A percentile compares a stretch with the other conserved stretches of the same genome.
Conservation (phyloP, 1,140 invertebrate genomes). For the Reticulitermes speratus region DNA sequence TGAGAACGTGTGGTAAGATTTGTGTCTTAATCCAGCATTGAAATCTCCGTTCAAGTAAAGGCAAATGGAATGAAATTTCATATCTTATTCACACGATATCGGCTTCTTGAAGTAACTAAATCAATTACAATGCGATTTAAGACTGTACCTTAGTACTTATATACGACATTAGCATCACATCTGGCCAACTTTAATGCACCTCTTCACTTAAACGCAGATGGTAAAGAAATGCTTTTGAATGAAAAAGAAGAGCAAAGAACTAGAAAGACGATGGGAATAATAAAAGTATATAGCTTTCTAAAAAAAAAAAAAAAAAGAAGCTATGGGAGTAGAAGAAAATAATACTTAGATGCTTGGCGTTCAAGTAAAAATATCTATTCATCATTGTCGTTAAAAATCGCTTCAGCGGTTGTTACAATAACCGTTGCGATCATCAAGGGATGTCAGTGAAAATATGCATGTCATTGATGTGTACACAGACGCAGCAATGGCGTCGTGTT, state of each 20-base stretch:
- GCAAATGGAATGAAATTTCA: no score
- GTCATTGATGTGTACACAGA: background rate
- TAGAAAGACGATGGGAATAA: background rate
- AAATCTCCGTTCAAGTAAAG: no score
- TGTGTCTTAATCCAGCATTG: no score
- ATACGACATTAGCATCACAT: background rate
- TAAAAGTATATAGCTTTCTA: background rate
- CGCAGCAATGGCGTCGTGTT: background rate
- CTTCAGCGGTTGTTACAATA: background rate
- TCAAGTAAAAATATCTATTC: background rate
- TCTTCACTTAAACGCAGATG: background rate
- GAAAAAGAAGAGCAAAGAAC: background rate
- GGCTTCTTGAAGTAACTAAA: background rate
- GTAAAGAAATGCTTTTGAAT: background rate
- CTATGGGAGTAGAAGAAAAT: background rate
- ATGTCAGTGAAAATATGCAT: background rate
- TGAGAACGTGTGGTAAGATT: no score
- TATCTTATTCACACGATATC: no score
- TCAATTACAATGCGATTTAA: background rate
- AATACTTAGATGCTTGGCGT: background rate
- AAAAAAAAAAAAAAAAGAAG: background rate
- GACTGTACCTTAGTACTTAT: background rate
- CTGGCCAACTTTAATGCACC: background rate
- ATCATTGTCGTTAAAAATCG: slow-evolving; percentile 9
- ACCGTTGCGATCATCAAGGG: background rate